Evolutionary conservation across 2,113 vertebrate species (phyloP).

Genomic region (Pollachius pollachius): DNA sequence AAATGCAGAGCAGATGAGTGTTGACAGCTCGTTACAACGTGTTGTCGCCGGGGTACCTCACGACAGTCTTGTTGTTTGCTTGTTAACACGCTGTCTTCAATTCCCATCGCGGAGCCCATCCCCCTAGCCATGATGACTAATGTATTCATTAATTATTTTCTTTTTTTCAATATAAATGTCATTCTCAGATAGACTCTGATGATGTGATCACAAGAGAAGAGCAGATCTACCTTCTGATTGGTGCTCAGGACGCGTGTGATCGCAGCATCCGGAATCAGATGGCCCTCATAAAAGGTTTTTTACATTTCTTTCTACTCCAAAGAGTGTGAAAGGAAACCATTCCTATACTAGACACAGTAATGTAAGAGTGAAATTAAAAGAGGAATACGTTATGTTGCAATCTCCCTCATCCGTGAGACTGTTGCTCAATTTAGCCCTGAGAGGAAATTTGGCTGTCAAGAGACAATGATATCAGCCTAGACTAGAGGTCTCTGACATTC

Average conservation of each 20-base stretch:
- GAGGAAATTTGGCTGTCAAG: background rate
- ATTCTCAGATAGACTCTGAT: slow-evolving; percentile 82
- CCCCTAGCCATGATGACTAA: too few species aligned
- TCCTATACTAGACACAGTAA: background rate
- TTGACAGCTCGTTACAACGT: too few species aligned
- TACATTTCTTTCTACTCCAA: background rate
- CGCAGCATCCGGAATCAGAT: slow-evolving; percentile 71
- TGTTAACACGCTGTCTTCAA: too few species aligned
- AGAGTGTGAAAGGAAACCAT: background rate
- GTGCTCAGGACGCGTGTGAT: slow-evolving; percentile 81
- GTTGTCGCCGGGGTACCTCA: too few species aligned
- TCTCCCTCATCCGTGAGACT: background rate
- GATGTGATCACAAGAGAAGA: slow-evolving; percentile 89
- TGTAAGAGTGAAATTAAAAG: background rate
- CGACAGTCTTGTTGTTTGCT: too few species aligned
- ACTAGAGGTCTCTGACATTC: too few species aligned
- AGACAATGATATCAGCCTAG: background rate
- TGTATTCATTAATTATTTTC: too few species aligned
- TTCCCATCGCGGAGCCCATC: too few species aligned
- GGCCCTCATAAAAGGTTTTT: slow-evolving; percentile 34
- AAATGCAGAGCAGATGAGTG: too few species aligned
- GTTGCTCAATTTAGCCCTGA: background rate
- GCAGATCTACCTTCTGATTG: slow-evolving; percentile 86
- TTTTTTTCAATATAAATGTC: too few species aligned
- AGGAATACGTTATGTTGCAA: background rate